These are phyloP conservation scores for Podarcis cretensis DNA, from an alignment of 2,113 vertebrate genomes.

Conservation along the genomic window DNA sequence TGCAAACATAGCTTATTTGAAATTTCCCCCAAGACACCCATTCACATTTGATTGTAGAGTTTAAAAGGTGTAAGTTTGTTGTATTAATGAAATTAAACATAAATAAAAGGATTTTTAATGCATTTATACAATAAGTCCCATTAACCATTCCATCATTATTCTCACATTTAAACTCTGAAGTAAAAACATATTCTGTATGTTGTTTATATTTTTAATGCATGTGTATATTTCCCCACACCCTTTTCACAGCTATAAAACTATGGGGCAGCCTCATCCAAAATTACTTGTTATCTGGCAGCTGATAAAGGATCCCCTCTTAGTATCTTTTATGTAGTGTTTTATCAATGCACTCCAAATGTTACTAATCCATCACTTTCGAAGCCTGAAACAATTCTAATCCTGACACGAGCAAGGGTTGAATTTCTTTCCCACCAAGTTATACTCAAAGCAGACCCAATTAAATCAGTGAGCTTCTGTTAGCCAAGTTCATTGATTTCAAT, in stretches of 20 bases:
- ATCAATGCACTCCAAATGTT: not conserved
- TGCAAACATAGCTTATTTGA: not conserved
- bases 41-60: not conserved
- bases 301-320: not conserved
- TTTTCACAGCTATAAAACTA: not conserved
- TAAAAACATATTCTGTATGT: not conserved
- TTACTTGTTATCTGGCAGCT: not conserved
- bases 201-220: not conserved
- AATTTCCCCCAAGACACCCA: not conserved
- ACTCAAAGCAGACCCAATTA: too few relatives aligned
- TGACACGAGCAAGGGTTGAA: not conserved
- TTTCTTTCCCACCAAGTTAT: too few relatives aligned
- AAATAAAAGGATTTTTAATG: not conserved
- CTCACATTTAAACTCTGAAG: not conserved
- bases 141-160: not conserved
- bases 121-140: not conserved
- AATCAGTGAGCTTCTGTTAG: too few relatives aligned
- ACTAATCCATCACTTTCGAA: not conserved
- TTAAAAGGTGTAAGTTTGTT: not conserved
- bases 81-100: not conserved
- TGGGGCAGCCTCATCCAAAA: not conserved
- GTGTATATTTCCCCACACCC: not conserved
- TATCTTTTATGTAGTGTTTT: too few relatives aligned
- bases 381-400: not conserved
- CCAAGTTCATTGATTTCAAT: too few relatives aligned